Percentiles rank a stretch among this genome's conserved stretches.
Evolutionary conservation across 2,113 vertebrate genomes (phyloP).

Genomic region (Acanthochromis polyacanthus): DNA sequence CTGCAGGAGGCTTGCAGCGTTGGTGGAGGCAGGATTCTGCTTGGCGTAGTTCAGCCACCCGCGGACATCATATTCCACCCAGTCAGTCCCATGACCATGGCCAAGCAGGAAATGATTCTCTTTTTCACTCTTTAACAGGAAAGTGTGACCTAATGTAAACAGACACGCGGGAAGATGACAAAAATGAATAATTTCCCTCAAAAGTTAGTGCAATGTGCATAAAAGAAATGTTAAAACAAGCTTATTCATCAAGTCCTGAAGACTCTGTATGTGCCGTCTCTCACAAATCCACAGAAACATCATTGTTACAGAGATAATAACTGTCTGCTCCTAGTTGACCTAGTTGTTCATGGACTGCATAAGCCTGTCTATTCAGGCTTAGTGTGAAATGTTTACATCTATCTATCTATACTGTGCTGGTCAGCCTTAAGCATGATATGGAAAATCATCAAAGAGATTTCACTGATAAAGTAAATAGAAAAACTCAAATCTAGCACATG

Average conservation of each 20-base stretch:
- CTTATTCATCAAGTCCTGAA: conserved; percentile 20
- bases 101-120: conserved; percentile 93
- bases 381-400: conserved; percentile 1
- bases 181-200: conserved; percentile 6
- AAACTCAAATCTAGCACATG: conserved; percentile 14
- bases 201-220: conserved; percentile 1
- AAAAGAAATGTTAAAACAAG: conserved; percentile 13
- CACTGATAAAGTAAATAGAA: conserved; percentile 1
- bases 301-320: conserved; percentile 6
- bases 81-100: conserved; percentile 94
- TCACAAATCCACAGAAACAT: conserved; percentile 21
- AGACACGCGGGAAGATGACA: conserved; percentile 3
- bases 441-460: neutral
- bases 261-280: conserved; percentile 8
- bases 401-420: neutral
- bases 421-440: conserved; percentile 1
- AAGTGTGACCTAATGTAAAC: conserved; percentile 86
- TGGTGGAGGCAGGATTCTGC: conserved; percentile 91
- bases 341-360: neutral
- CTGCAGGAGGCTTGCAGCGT: conserved; percentile 88
- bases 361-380: neutral
- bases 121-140: conserved; percentile 91
- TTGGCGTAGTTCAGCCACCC: conserved; percentile 94
- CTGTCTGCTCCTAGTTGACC: conserved; percentile 14
- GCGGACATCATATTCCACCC: conserved; percentile 92